These are phyloP conservation scores for Melikaiella ostensackeni DNA, from an alignment of 2,888 invertebrate genomes.

Conservation along the genomic window DNA sequence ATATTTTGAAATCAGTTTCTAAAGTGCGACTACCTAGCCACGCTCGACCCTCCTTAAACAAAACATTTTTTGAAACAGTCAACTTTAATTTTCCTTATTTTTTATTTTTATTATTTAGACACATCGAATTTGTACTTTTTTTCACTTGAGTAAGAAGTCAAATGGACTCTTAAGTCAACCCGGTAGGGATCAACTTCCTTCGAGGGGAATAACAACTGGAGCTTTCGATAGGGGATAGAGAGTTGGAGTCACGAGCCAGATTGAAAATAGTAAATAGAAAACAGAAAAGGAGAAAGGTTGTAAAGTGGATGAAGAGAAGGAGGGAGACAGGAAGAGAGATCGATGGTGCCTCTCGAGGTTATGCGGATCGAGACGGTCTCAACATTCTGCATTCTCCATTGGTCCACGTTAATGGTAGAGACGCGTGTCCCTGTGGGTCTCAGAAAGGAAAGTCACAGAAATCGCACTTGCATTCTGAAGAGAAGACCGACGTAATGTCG, in stretches of 20 bases:
- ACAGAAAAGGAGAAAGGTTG: slow-evolving; percentile 6
- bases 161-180: background rate
- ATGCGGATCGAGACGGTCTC: slow-evolving; percentile 51
- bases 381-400: slow-evolving; percentile 58
- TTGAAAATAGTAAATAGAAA: slow-evolving; percentile 11
- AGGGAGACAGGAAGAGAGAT: slow-evolving; percentile 27
- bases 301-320: background rate
- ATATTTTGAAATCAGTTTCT: too few species aligned
- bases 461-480: slow-evolving; percentile 57
- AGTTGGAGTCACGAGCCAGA: slow-evolving; percentile 3
- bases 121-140: too few species aligned
- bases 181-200: background rate
- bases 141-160: background rate
- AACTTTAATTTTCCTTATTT: too few species aligned
- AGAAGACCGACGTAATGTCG: slow-evolving; percentile 37
- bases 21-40: too few species aligned
- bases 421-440: slow-evolving; percentile 61
- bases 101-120: too few species aligned
- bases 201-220: slow-evolving; percentile 24
- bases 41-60: too few species aligned
- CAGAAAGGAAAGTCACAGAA: slow-evolving; percentile 58
- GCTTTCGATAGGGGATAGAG: slow-evolving; percentile 10
- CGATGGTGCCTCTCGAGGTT: slow-evolving; percentile 53
- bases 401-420: slow-evolving; percentile 65
- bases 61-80: too few species aligned